Base-by-base conservation (phyloP, 1,140 invertebrate genomes). In the Drosophila trapezifrons region DNA sequence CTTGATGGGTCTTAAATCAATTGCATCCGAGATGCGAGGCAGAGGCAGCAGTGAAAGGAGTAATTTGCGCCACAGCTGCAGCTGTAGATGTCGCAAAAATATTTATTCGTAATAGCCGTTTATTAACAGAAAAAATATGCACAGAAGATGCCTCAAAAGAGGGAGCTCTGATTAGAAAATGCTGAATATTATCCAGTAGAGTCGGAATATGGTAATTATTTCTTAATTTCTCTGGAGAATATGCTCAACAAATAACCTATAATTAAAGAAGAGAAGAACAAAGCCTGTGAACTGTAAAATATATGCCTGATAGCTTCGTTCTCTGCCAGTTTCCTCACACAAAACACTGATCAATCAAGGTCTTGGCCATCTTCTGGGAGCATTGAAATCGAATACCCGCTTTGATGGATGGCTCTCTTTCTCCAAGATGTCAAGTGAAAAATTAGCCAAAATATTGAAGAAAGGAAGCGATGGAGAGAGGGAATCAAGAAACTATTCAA, bases 361-460 rank as follows among this genome's bases (percentile, higher is more conserved):
- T 57, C 27, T 40, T n/a, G 35, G 49, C 9, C 29, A 32, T 32
- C 29, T 51, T 51, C 35, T 9, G 29, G 8, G 4, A 17, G 20
- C 17, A 38, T 58, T 20, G 37, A 52, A 69, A 45, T 51, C 2
- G n/a, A 4, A 69, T 43, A n/a, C n/a, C n/a, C n/a, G n/a, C n/a
- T 45, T 65, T 69, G 65, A 69, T 69, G 60, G 60, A 69, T 69
- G 20, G 5, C 43, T 66, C 27, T 52, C 40, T 55, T 69, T 69
- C 37, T 66, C 38, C 10, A 12, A 51, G 4, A 20, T 69, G 43
- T 69, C 46, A 69, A 69, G 46, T n/a, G 43, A 20, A 7, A 56
- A 57, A 56, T 42, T 43, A 29, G 25, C 25, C 17, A 62, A 62
- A 25, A 37, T 13, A 25, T 25, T 8, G 20, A 10, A 8, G 4